Evolutionary conservation across 2,888 invertebrate species (phyloP), one percentile per base, ranked within the genome.

Genomic region (Phaonia tiefii): DNA sequence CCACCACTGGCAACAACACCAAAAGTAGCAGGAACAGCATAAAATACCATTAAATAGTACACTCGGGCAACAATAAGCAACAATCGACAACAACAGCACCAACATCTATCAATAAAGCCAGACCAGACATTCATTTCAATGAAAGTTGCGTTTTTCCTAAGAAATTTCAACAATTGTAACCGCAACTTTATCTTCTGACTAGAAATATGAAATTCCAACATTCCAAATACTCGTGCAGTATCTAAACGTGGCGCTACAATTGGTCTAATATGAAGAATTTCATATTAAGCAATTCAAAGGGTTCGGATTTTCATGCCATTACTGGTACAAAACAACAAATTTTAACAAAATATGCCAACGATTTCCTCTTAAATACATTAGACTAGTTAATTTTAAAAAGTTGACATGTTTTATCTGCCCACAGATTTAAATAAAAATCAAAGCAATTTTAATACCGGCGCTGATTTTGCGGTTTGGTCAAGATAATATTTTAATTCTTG

Each of bases 81-180:
- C n/a, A n/a, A n/a, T n/a, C n/a, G n/a, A 3, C 54, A 25, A 1
- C 54, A 13, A 13, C 25, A 51, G 10, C 51, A 22, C 10, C 20
- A 54, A 22, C 54, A 54, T 22, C 54, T 54, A 54, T 54, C 54
- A 54, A 54, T 54, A 54, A 56, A 25, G 37, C 39, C 73, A 73
- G 54, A 73, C 39, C 73, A 73, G 54, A 73, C 72, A 63, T 39
- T 49, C 15, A 49, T 56, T 73, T 54, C 63, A 58, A 66, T 56
- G 58, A 74, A 74, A 74, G 56, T 74, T 66, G 42, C 11, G 54
- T 65, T 74, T 72, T 56, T 56, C 54, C 65, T 54, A 20, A 54
- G 65, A 73, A 73, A 72, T 22, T 54, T 67, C 39, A 73, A 65
- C 54, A 37, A 26, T 25, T 74, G 66, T 58, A 58, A 74, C 56